Evolutionary conservation across 1,140 invertebrate species (phyloP).

Genomic region (Brachystomella parvula): DNA sequence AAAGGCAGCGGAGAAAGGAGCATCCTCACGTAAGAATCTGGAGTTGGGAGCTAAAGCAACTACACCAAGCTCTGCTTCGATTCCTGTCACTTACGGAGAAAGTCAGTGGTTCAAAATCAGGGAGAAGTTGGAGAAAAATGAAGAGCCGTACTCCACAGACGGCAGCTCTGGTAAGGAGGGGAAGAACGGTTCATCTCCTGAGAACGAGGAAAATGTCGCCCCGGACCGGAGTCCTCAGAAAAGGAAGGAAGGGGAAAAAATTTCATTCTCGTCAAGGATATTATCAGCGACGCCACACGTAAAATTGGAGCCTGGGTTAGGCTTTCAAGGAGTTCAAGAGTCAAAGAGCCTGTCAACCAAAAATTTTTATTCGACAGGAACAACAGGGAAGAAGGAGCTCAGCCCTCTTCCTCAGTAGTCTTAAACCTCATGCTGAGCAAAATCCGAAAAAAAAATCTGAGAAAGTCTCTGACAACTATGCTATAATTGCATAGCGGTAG

Average conservation of each 20-base stretch:
- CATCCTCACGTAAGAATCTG: too few species aligned
- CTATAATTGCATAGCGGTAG: too few species aligned
- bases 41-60: background rate
- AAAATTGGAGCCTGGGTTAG: conserved; percentile 9
- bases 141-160: background rate
- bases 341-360: conserved; percentile 2
- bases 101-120: conserved; percentile 33
- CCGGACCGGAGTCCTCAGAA: conserved; percentile 6
- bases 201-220: too few species aligned
- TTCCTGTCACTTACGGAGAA: conserved; percentile 32
- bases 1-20: background rate
- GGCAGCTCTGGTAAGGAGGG: background rate
- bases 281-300: conserved; percentile 11
- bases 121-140: background rate
- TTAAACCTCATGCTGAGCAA: too few species aligned
- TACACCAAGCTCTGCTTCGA: conserved; percentile 15
- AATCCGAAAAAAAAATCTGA: too few species aligned
- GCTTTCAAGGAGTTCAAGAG: conserved; percentile 1
- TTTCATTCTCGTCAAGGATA: background rate
- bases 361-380: background rate
- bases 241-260: conserved; percentile 11
- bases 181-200: background rate
- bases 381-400: background rate
- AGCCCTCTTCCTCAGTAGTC: too few species aligned
- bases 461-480: too few species aligned